Evolutionary conservation across 1,140 invertebrate genomes (phyloP), one percentile per base, ranked within the genome.

Genomic region (Aphelenchoides avenae): DNA sequence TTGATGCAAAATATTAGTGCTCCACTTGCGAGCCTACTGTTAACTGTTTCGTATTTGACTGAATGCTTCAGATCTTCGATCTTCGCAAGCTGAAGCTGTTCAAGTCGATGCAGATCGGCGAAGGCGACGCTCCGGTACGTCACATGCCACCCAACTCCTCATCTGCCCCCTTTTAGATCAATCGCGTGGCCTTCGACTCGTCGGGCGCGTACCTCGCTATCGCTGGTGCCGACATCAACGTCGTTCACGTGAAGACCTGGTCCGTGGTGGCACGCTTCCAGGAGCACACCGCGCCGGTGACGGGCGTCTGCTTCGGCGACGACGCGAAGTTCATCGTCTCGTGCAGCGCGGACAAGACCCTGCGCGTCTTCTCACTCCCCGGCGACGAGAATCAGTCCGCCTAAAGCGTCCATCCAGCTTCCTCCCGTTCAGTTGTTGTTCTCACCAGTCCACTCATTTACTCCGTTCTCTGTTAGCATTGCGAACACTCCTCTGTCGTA

Each of bases 11-110:
- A n/a, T n/a, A n/a, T n/a, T n/a, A n/a, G n/a, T 90, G 76, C 78
- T 96, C 52, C 90, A 93, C 58, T 89, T 95, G 63, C 84, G 84
- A 2, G 92, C 91, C 76, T 87, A 90, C 78, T 91, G 24, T 44
- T 11, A 44, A 18, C 11, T 44, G 36, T 11, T 44, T 9, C 11
- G 18, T 11, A 11, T 11, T 48, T 36, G 76, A 81, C 3, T 81
- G 81, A n/a, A n/a, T n/a, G n/a, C n/a, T n/a, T n/a, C n/a, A n/a
- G 71, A 81, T 99, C 6, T 99, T 95, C 94, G 94, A 99, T 87
- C 85, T 99, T 79, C 82, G 95, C 20, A 99, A 97, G 81, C 79
- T 99, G 64, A 96, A 93, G 78, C 98, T 98, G 77, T 94, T 99
- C 79, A 98, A 96, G 78, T 96, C 91, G 0, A 85, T 98, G 41